A percentile compares a stretch with the other conserved stretches of the same genome.
Evolutionary conservation across 2,888 invertebrate species (phyloP).

Genomic region (Tribolium freemani): DNA sequence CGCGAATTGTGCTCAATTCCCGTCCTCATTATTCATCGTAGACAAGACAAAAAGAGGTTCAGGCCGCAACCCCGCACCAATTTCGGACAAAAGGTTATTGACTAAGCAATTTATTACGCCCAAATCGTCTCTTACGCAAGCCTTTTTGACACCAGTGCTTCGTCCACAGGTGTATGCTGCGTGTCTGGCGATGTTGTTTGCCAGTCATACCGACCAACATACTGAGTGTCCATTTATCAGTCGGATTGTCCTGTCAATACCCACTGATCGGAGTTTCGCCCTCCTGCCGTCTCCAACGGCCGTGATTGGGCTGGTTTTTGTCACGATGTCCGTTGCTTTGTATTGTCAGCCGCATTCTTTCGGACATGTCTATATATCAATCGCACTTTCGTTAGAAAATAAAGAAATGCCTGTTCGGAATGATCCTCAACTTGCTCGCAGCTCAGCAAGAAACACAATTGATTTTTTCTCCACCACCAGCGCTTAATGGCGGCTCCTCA

Average conservation of each 20-base stretch:
- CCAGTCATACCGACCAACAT: constrained; percentile 58
- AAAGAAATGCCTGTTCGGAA: constrained; percentile 33
- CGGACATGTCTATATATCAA: constrained; percentile 59
- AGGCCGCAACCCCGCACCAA: constrained; percentile 5
- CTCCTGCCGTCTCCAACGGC: constrained; percentile 51
- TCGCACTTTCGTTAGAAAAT: constrained; percentile 44
- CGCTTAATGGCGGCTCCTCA: background rate
- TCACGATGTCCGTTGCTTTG: constrained; percentile 59
- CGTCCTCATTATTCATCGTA: constrained; percentile 6
- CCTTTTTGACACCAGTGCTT: constrained; percentile 16
- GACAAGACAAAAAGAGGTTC: constrained; percentile 12
- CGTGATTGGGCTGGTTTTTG: constrained; percentile 63
- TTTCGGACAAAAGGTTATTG: constrained; percentile 24
- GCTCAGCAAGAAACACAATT: constrained; percentile 27
- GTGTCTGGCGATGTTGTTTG: constrained; percentile 54
- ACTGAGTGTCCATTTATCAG: constrained; percentile 61
- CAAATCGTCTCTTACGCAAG: constrained; percentile 23
- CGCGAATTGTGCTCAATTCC: constrained; percentile 6
- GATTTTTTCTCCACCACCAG: constrained; percentile 10
- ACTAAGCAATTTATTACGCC: constrained; percentile 9
- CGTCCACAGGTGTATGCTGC: constrained; percentile 44
- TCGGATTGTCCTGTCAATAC: constrained; percentile 62
- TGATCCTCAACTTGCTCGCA: constrained; percentile 18
- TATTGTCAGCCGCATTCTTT: constrained; percentile 59
- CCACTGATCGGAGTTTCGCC: constrained; percentile 53